Conservation (phyloP, 2,888 invertebrate species). For the Metellina segmentata region DNA sequence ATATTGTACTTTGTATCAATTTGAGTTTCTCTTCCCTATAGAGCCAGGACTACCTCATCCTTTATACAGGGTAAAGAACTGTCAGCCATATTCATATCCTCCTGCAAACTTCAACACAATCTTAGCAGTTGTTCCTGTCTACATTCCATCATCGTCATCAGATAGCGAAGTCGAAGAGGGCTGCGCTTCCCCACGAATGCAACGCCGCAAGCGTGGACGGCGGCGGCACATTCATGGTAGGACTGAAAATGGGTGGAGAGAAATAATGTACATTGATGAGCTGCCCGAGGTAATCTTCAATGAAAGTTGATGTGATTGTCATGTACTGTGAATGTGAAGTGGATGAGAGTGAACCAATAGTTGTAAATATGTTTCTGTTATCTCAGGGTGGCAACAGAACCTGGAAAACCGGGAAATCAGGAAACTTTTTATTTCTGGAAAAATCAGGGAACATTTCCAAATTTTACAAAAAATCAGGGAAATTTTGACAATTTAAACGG, state of each 20-base stretch:
- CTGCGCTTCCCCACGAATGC: slow-evolving; percentile 91
- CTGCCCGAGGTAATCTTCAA: slow-evolving; percentile 87
- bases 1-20: no score
- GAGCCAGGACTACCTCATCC: slow-evolving; percentile 75
- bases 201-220: slow-evolving; percentile 85
- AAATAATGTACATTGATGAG: slow-evolving; percentile 89
- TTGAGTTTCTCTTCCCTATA: slow-evolving; percentile 18
- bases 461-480: no score
- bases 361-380: no score
- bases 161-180: slow-evolving; percentile 87
- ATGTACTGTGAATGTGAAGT: neutral
- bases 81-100: slow-evolving; percentile 68
- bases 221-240: slow-evolving; percentile 79
- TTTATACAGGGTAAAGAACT: slow-evolving; percentile 68
- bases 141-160: slow-evolving; percentile 82
- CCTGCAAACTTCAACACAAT: slow-evolving; percentile 67
- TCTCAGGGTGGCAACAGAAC: no score
- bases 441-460: no score
- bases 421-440: no score
- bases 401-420: no score
- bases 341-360: no score
- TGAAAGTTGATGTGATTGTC: neutral
- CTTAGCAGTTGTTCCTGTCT: slow-evolving; percentile 71
- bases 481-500: no score
- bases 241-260: slow-evolving; percentile 47